Conservation (phyloP, 2,888 invertebrate species). For the Tanytarsus gracilentus region DNA sequence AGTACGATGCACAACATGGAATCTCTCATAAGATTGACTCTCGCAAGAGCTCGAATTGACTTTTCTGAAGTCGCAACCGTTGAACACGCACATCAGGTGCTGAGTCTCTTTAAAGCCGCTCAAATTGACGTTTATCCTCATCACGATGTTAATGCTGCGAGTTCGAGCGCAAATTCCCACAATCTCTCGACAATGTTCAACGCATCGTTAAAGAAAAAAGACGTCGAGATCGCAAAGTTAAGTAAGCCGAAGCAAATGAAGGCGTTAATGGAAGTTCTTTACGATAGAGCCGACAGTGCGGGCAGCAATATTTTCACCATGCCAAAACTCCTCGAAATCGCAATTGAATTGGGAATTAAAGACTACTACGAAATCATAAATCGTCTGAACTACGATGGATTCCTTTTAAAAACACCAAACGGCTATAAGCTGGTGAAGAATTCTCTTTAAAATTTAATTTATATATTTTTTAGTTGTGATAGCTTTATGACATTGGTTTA, state of each 20-base stretch:
- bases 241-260: slow-evolving; percentile 50
- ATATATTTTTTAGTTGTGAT: too few relatives aligned
- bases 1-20: slow-evolving; percentile 46
- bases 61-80: slow-evolving; percentile 69
- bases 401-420: neutral
- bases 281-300: slow-evolving; percentile 54
- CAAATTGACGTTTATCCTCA: slow-evolving; percentile 68
- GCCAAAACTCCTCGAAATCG: slow-evolving; percentile 64
- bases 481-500: too few relatives aligned
- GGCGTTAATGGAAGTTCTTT: slow-evolving; percentile 60
- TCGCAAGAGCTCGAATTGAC: slow-evolving; percentile 84
- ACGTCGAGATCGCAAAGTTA: slow-evolving; percentile 61
- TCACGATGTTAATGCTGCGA: slow-evolving; percentile 42
- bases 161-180: too few relatives aligned
- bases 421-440: neutral
- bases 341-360: slow-evolving; percentile 2
- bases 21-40: slow-evolving; percentile 73
- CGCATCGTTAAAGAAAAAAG: slow-evolving; percentile 48
- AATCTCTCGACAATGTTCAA: too few relatives aligned
- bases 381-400: neutral
- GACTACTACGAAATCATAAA: neutral
- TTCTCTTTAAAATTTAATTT: too few relatives aligned
- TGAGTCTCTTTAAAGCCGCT: slow-evolving; percentile 74
- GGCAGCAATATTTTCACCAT: slow-evolving; percentile 64
- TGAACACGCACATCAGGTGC: slow-evolving; percentile 74